These are phyloP conservation scores for Aethina tumida DNA, from an alignment of 1,140 invertebrate genomes.

Conservation along the genomic window DNA sequence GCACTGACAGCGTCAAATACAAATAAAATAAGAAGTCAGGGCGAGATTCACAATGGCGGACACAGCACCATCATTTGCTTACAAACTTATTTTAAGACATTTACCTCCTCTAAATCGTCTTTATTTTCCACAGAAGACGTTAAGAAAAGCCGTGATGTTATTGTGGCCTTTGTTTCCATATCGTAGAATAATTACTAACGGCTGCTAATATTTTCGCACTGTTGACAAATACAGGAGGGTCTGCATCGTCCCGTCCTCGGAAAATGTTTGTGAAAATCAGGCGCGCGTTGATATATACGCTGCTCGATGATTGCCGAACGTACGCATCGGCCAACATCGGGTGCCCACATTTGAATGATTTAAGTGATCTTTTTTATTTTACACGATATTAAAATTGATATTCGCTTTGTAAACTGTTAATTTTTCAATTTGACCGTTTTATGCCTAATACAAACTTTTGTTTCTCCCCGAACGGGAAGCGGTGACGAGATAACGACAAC, in stretches of 20 bases:
- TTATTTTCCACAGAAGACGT: constrained; percentile 65
- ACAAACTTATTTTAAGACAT: constrained; percentile 39
- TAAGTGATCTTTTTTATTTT: too few relatives aligned
- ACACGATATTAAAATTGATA: too few relatives aligned
- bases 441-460: too few relatives aligned
- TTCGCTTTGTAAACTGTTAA: too few relatives aligned
- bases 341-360: too few relatives aligned
- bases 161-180: constrained; percentile 49
- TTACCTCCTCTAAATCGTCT: constrained; percentile 77
- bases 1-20: constrained; percentile 26
- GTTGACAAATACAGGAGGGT: constrained; percentile 41
- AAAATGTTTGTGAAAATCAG: constrained; percentile 37
- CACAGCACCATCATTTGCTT: constrained; percentile 46
- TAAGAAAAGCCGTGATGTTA: constrained; percentile 47
- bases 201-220: constrained; percentile 35
- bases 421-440: too few relatives aligned
- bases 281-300: constrained; percentile 35
- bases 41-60: constrained; percentile 45
- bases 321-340: too few relatives aligned
- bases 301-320: not conserved
- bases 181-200: constrained; percentile 32
- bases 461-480: too few relatives aligned
- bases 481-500: too few relatives aligned
- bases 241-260: constrained; percentile 45
- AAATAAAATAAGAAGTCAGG: constrained; percentile 37